Conservation (phyloP, 64 coral and sea anemone genomes). For the Montipora efflorescens region DNA sequence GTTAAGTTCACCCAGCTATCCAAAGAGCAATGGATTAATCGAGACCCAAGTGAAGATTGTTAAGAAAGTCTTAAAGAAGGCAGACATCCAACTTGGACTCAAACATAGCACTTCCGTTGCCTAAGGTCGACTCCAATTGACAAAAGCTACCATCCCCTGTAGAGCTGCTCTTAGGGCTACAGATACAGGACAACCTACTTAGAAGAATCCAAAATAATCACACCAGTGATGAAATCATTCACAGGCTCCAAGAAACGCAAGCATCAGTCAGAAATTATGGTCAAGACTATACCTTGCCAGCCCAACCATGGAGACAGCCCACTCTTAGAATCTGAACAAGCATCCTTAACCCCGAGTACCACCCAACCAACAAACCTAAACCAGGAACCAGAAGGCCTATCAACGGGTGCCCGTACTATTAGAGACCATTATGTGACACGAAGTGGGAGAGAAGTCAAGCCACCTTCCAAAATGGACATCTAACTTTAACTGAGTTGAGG, state of each 20-base stretch:
- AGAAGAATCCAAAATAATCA: neutral
- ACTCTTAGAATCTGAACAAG: neutral
- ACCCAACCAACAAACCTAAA: neutral
- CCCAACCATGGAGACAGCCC: neutral
- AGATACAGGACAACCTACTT: too few species aligned
- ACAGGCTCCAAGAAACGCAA: neutral
- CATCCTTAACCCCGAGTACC: neutral
- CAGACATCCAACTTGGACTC: neutral
- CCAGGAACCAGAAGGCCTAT: too few species aligned
- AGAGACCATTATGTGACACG: conserved; percentile 14
- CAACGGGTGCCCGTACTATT: neutral
- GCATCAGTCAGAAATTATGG: neutral
- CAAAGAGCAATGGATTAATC: neutral
- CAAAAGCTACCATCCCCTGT: neutral
- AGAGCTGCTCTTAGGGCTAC: too few species aligned
- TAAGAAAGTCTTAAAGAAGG: neutral
- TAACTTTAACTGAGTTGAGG: neutral
- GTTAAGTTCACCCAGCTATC: neutral
- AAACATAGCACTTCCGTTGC: conserved; percentile 35
- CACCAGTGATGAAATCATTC: neutral
- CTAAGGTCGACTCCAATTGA: conserved; percentile 52
- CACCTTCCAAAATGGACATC: conserved; percentile 23
- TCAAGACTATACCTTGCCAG: neutral
- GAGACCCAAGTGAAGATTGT: neutral
- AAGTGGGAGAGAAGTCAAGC: conserved; percentile 35